Evolutionary conservation across 2,113 vertebrate genomes (phyloP).

Genomic region (Paracanthobrama guichenoti): DNA sequence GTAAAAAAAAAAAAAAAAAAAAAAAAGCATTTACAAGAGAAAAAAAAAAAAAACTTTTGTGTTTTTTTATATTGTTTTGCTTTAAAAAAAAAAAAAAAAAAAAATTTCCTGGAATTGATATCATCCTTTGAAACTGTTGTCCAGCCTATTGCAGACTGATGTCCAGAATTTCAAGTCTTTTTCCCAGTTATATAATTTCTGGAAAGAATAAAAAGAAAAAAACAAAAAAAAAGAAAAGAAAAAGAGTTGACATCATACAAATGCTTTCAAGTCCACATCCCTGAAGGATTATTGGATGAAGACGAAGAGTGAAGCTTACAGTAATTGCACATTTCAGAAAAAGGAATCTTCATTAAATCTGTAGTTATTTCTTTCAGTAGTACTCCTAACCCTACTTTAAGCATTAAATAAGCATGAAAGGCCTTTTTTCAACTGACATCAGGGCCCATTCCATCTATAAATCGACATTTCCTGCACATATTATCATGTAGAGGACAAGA

Average conservation of each 20-base stretch:
- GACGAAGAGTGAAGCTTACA: neutral
- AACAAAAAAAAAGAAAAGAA: too few relatives aligned
- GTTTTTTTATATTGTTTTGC: neutral
- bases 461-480: slow-evolving; percentile 67
- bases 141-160: neutral
- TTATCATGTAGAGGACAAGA: slow-evolving; percentile 60
- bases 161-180: neutral
- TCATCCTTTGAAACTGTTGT: neutral
- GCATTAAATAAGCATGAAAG: slow-evolving; percentile 66
- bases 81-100: too few relatives aligned
- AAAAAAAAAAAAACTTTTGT: neutral
- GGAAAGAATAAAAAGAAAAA: neutral
- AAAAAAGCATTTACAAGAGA: neutral
- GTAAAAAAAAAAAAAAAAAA: neutral
- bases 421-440: slow-evolving; percentile 65
- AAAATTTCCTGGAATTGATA: neutral
- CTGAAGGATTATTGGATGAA: neutral
- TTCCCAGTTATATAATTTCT: neutral
- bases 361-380: slow-evolving; percentile 48
- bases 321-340: slow-evolving; percentile 12
- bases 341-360: slow-evolving; percentile 42
- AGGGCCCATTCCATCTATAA: slow-evolving; percentile 64
- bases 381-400: slow-evolving; percentile 64
- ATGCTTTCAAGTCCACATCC: neutral
- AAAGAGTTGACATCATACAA: slow-evolving; percentile 9